These are phyloP conservation scores for Hemicordylus capensis DNA, from an alignment of 2,113 vertebrate genomes.

Conservation along the genomic window DNA sequence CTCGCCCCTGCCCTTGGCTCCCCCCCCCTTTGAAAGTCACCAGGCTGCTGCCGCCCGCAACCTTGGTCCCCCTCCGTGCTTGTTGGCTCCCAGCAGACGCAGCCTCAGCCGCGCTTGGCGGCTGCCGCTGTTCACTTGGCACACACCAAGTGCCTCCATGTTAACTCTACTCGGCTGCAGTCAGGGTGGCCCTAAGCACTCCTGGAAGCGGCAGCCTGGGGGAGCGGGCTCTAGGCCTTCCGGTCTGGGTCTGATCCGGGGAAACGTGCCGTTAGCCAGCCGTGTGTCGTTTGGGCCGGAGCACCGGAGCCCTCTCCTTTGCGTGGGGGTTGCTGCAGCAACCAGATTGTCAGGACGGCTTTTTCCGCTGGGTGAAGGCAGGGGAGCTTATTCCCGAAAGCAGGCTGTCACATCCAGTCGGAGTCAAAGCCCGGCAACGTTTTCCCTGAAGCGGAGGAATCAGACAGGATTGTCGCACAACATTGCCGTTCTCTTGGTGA, in stretches of 20 bases:
- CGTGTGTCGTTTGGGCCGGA: slow-evolving; percentile 43
- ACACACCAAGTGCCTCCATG: not conserved
- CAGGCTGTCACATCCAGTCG: slow-evolving; percentile 71
- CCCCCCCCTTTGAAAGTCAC: not conserved
- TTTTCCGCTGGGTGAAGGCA: slow-evolving; percentile 75
- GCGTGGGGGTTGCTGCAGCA: slow-evolving; percentile 79
- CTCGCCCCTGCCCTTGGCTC: not conserved
- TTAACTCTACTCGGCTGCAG: not conserved
- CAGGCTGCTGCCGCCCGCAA: not conserved
- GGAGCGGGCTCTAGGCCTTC: not conserved
- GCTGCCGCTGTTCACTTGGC: not conserved
- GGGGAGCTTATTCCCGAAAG: slow-evolving; percentile 82
- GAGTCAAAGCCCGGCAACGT: slow-evolving; percentile 45
- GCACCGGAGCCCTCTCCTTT: slow-evolving; percentile 32
- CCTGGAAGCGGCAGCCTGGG: not conserved
- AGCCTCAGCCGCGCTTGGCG: not conserved
- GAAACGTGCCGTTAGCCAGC: slow-evolving; percentile 36
- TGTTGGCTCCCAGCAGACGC: too few species aligned
- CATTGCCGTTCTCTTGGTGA: too few species aligned
- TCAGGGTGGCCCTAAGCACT: not conserved
- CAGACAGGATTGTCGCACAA: not conserved
- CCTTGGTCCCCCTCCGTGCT: not conserved
- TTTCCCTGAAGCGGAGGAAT: slow-evolving; percentile 9
- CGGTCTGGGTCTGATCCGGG: not conserved
- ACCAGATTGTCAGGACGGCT: slow-evolving; percentile 77